Evolutionary conservation across 2,888 invertebrate genomes (phyloP).

Genomic region (Phlogophora meticulosa): DNA sequence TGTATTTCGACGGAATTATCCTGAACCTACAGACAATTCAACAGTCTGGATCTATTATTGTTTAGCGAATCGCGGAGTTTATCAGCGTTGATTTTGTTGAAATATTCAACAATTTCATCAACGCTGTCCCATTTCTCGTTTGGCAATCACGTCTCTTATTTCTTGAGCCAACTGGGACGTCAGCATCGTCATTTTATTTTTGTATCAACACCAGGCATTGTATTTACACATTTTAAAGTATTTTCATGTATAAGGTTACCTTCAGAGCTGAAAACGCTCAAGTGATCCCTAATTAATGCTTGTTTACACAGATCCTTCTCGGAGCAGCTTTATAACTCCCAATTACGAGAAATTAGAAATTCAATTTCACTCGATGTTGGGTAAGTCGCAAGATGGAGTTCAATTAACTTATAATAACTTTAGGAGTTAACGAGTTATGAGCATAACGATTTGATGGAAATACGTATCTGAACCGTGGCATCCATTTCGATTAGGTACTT

Average conservation of each 20-base stretch:
- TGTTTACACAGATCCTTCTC: constrained; percentile 58
- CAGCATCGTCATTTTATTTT: constrained; percentile 64
- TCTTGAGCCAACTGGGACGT: constrained; percentile 64
- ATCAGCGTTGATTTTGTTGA: constrained; percentile 22
- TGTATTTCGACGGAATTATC: constrained; percentile 6
- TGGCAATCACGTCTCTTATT: constrained; percentile 61
- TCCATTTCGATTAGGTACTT: constrained; percentile 58
- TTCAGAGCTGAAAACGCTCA: constrained; percentile 52
- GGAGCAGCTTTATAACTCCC: constrained; percentile 61
- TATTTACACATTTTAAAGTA: constrained; percentile 37
- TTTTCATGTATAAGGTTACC: constrained; percentile 30
- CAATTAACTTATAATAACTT: constrained; percentile 72
- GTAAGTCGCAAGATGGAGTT: constrained; percentile 63
- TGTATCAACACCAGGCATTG: constrained; percentile 38
- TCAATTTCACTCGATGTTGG: constrained; percentile 67
- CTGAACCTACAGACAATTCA: not conserved
- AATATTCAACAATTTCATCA: constrained; percentile 50
- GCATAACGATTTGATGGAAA: constrained; percentile 59
- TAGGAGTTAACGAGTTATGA: constrained; percentile 61
- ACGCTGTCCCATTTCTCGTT: constrained; percentile 53
- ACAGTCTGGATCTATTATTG: constrained; percentile 13
- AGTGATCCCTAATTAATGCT: constrained; percentile 60
- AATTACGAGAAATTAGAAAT: constrained; percentile 69
- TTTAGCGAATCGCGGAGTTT: not conserved
- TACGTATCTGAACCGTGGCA: constrained; percentile 53